These are phyloP conservation scores for Cecidostiba fungosa DNA, from an alignment of 2,888 invertebrate species.

Conservation along the genomic window DNA sequence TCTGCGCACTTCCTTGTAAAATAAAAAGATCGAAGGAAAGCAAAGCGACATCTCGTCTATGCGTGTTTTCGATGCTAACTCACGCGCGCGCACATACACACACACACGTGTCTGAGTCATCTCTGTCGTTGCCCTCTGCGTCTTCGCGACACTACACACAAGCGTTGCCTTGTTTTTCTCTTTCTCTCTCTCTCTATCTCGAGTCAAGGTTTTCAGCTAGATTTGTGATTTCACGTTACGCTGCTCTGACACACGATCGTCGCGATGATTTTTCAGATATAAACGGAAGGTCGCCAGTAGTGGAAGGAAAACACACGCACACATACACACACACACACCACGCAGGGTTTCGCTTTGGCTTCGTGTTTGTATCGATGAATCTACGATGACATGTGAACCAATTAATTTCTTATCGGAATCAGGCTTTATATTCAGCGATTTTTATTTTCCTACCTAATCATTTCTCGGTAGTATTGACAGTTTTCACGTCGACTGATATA, in stretches of 20 bases:
- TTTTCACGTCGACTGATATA: background rate
- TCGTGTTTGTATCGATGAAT: background rate
- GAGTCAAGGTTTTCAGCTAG: background rate
- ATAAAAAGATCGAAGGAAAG: slow-evolving; percentile 7
- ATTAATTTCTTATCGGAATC: background rate
- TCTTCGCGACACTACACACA: slow-evolving; percentile 46
- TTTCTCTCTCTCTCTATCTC: slow-evolving; percentile 66
- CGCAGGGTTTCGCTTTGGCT: background rate
- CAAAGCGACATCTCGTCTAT: background rate
- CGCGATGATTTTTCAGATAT: slow-evolving; percentile 21
- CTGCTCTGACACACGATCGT: background rate
- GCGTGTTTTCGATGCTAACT: background rate
- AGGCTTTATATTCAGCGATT: background rate
- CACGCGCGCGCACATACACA: background rate
- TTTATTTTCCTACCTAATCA: background rate
- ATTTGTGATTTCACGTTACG: background rate
- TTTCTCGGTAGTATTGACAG: background rate
- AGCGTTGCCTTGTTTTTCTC: slow-evolving; percentile 62
- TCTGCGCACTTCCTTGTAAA: background rate
- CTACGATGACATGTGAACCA: background rate
- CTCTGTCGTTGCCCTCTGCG: slow-evolving; percentile 55
- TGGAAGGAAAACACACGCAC: background rate
- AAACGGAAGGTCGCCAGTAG: background rate
- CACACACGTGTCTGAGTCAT: slow-evolving; percentile 12
- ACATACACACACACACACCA: no score